Base-by-base conservation (phyloP, 2,888 invertebrate genomes). In the Calameuta pallipes region DNA sequence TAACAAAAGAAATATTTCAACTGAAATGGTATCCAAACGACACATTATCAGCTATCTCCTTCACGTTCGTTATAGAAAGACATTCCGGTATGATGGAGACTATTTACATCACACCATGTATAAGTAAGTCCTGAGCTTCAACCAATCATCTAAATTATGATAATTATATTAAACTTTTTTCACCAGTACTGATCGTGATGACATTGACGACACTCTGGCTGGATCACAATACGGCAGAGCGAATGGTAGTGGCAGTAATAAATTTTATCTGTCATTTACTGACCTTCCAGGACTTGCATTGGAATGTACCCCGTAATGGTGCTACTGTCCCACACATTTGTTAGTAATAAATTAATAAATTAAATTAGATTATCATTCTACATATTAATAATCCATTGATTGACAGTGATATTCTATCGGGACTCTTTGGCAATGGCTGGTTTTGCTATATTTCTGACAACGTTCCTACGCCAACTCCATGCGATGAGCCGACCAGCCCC, bases 221-320 rank as follows among this genome's bases (percentile, higher is more conserved):
- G 83, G 93, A 94, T 82, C 93, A 94, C 0, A 92, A 92, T 78
- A 93, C 94, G 76, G 90, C 92, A 74, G 94, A 94, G 75, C 92
- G 95, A 80, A 87, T 95, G 37, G 86, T 93, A 41, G 85, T 95
- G 69, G 92, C 93, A 73, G 92, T 93, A 82, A 92, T 94, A 73
- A 94, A 94, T 86, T 92, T 95, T n/a, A 92, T 94, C 73, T 93
- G 93, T 23, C 95, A 95, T 86, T 93, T 94, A 79, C 87, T 93
- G 35, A 94, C 93, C 85, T 89, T 95, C 1, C 93, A 94, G 74
- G 93, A 94, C 88, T 90, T 95, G 30, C 93, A 94, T 30, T 94
- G 93, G 91, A 91, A 93, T 78, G 90, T 95, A 68, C 95, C 95
- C 3, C 92, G 93, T 80, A 94, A 94, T 86, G 94, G 95, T 78